Evolutionary conservation across 2,113 vertebrate species (phyloP), one percentile per base, ranked within the genome.

Genomic region (Butastur rufipennis): DNA sequence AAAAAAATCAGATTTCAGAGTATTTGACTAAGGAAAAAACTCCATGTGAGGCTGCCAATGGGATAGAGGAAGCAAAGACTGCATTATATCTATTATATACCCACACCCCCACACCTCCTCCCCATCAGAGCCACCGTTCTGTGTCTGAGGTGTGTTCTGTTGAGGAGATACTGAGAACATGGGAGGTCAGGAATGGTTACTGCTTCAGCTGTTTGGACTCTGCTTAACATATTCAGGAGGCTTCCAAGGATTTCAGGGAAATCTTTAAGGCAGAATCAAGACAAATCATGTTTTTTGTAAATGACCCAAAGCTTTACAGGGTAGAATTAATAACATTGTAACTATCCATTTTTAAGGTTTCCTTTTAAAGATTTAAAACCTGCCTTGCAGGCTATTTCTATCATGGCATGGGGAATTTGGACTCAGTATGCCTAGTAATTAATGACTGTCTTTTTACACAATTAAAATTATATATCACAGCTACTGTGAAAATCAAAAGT

Each of bases 261-360:
- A 75, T 77, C 47, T 91, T 95, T 93, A 73, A 91, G 43, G 58
- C 68, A 95, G 45, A 89, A 95, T 89, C 72, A 79, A 89, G 93
- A 89, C 32, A 95, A 91, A 79, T 65, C 32, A 43, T 75, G 32
- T 71, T 96, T 91, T 61, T 87, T 86, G 14, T 88, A 86, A 87
- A 77, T 81, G 95, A 96, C 72, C 43, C 32, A 81, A 89, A 96
- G n/a, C 38, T 88, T 86, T 91, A 84, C 22, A 71, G 77, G 80
- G 47, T 22, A 85, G 72, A 84, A 86, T 93, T 94, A 53, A 67
- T 93, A n/a, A 47, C 17, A 63, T 89, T 16, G 1, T 81, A 61
- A 72, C n/a, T 84, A 75, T 72, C 42, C 18, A 38, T 91, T 93
- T 95, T 72, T 71, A 89, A 88, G 38, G 3, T 72, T 89, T 74